These are phyloP conservation scores for Uria lomvia DNA, from an alignment of 2,113 vertebrate genomes.

Conservation along the genomic window DNA sequence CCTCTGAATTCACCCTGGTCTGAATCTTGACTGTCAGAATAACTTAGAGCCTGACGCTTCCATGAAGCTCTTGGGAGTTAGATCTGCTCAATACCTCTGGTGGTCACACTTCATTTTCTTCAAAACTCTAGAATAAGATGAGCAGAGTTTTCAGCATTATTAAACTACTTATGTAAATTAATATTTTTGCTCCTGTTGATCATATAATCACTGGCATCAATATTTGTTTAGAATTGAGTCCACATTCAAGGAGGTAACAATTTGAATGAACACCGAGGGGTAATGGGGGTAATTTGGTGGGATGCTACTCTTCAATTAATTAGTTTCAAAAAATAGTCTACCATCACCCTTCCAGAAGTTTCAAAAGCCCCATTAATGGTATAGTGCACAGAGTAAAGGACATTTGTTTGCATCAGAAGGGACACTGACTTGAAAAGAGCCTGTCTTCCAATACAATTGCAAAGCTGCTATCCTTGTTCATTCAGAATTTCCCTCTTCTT, in stretches of 20 bases:
- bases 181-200: background rate
- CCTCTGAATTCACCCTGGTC: background rate
- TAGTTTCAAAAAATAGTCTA: background rate
- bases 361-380: background rate
- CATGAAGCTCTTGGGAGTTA: background rate
- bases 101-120: background rate
- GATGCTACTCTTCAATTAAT: background rate
- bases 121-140: background rate
- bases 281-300: background rate
- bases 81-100: background rate
- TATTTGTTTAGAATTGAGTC: background rate
- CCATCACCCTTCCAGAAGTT: background rate
- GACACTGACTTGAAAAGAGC: background rate
- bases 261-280: background rate
- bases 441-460: background rate
- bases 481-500: background rate
- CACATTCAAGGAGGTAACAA: background rate
- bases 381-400: accelerated
- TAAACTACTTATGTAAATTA: background rate
- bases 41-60: background rate
- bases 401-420: background rate
- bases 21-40: background rate
- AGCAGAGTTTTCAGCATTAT: background rate
- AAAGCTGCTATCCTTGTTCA: background rate
- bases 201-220: background rate